Conservation (phyloP, 2,797 vertebrate genomes). For the Heterohyrax brucei region DNA sequence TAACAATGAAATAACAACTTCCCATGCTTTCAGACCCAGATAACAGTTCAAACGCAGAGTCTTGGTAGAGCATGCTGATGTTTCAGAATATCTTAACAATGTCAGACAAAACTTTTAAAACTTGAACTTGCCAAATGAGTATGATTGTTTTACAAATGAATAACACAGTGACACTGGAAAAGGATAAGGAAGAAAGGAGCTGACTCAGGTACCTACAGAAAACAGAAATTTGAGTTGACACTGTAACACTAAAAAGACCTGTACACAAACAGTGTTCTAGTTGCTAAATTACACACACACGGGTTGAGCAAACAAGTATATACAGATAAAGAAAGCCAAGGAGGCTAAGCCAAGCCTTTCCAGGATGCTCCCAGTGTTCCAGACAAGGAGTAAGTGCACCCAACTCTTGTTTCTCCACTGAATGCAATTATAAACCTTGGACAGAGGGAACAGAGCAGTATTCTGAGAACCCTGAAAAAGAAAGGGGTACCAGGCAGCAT, state of each 20-base stretch:
- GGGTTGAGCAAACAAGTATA: slow-evolving; percentile 15
- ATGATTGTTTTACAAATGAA: background rate
- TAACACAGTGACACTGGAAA: background rate
- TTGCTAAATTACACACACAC: background rate
- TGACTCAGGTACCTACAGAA: background rate
- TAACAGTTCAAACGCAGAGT: background rate
- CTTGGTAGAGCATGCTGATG: background rate
- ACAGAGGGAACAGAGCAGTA: background rate
- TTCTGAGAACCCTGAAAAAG: slow-evolving; percentile 5
- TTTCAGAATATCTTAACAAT: background rate
- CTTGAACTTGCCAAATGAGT: background rate
- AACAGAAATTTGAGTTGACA: background rate
- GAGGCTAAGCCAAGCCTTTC: background rate
- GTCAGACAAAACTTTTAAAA: slow-evolving; percentile 13
- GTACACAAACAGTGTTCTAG: background rate
- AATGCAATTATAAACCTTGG: background rate
- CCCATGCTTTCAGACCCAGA: background rate
- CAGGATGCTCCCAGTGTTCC: background rate
- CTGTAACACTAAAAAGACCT: background rate
- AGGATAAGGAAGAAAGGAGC: background rate
- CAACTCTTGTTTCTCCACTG: background rate
- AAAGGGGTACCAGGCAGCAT: background rate
- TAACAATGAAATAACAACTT: background rate
- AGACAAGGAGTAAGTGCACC: background rate
- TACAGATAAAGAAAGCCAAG: background rate